A percentile compares a stretch with the other conserved stretches of the same genome.
Evolutionary conservation across 2,113 vertebrate species (phyloP).

Genomic region (Pomatorhinus ruficollis): DNA sequence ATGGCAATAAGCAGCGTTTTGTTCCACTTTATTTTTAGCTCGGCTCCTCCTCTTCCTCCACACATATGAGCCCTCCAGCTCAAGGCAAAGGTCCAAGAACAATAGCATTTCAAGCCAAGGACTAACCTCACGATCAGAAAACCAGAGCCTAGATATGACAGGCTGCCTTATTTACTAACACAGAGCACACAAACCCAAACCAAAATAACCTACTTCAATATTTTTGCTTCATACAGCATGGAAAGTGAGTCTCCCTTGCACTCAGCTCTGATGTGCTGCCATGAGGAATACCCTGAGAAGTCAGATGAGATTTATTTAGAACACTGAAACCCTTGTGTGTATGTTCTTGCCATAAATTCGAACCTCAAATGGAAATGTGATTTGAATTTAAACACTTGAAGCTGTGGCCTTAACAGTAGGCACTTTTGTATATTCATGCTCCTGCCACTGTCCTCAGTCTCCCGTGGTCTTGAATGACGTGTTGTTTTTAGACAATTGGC

Average conservation of each 20-base stretch:
- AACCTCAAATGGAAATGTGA: slow-evolving; percentile 71
- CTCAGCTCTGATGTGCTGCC: slow-evolving; percentile 37
- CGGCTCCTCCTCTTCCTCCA: slow-evolving; percentile 19
- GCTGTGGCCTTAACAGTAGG: slow-evolving; percentile 74
- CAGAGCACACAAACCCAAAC: slow-evolving; percentile 1
- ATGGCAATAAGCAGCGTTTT: slow-evolving; percentile 20
- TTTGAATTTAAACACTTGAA: slow-evolving; percentile 76
- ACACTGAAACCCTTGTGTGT: slow-evolving; percentile 69
- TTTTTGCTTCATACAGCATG: background rate
- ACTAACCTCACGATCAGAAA: slow-evolving; percentile 31
- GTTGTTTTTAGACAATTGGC: slow-evolving; percentile 88
- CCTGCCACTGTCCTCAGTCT: slow-evolving; percentile 74
- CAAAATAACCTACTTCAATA: slow-evolving; percentile 27
- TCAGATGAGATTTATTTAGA: slow-evolving; percentile 43
- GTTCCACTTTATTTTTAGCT: slow-evolving; percentile 63
- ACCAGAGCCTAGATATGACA: slow-evolving; percentile 1
- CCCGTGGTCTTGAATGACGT: slow-evolving; percentile 76
- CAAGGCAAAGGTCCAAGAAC: slow-evolving; percentile 54
- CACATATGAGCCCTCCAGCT: background rate
- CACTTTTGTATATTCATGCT: slow-evolving; percentile 82
- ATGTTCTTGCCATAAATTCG: slow-evolving; percentile 62
- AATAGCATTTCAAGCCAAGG: slow-evolving; percentile 13
- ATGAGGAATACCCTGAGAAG: slow-evolving; percentile 60
- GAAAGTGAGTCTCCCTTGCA: background rate
- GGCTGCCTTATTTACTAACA: slow-evolving; percentile 52